Percentiles rank a stretch among this genome's conserved stretches.
These are phyloP conservation scores for Osmoderma eremita DNA, from an alignment of 2,888 invertebrate genomes.

Conservation along the genomic window DNA sequence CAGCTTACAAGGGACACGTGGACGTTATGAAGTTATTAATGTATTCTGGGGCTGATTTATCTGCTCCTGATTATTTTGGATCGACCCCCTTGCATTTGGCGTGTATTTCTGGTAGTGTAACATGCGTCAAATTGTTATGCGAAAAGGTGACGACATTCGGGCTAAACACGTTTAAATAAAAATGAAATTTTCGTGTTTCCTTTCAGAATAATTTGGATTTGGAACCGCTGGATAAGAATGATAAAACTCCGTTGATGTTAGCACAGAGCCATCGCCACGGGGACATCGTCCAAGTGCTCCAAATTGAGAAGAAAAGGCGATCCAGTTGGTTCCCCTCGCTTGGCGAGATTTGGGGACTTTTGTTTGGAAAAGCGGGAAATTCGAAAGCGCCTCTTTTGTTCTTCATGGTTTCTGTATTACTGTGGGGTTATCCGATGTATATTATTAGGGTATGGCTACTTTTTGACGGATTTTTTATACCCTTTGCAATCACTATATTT, in stretches of 20 bases:
- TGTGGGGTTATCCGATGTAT: slow-evolving; percentile 96
- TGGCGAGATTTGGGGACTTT: slow-evolving; percentile 87
- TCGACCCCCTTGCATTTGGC: slow-evolving; percentile 92
- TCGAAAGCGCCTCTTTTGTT: slow-evolving; percentile 88
- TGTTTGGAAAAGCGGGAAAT: slow-evolving; percentile 91
- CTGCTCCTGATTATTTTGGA: slow-evolving; percentile 91
- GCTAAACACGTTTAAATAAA: too few relatives aligned
- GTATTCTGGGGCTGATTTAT: slow-evolving; percentile 90
- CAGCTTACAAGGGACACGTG: slow-evolving; percentile 91
- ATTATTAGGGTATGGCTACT: slow-evolving; percentile 75
- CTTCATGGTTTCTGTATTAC: slow-evolving; percentile 84
- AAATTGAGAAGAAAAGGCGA: slow-evolving; percentile 82
- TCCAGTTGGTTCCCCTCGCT: slow-evolving; percentile 89
- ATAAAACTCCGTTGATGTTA: slow-evolving; percentile 89
- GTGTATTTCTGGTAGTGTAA: slow-evolving; percentile 87
- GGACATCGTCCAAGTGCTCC: slow-evolving; percentile 83
- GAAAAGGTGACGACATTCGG: slow-evolving; percentile 72
- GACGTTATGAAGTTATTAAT: slow-evolving; percentile 88
- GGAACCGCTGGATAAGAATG: slow-evolving; percentile 89
- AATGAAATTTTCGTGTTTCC: slow-evolving; percentile 16
- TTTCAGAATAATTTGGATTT: slow-evolving; percentile 83
- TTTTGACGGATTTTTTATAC: background rate
- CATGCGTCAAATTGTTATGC: slow-evolving; percentile 86
- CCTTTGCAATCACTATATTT: background rate
- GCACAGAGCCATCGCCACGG: slow-evolving; percentile 89